phyloP scores from a whole-genome alignment of 2,797 vertebrate species.

The Adelosebastes latens region DNA sequence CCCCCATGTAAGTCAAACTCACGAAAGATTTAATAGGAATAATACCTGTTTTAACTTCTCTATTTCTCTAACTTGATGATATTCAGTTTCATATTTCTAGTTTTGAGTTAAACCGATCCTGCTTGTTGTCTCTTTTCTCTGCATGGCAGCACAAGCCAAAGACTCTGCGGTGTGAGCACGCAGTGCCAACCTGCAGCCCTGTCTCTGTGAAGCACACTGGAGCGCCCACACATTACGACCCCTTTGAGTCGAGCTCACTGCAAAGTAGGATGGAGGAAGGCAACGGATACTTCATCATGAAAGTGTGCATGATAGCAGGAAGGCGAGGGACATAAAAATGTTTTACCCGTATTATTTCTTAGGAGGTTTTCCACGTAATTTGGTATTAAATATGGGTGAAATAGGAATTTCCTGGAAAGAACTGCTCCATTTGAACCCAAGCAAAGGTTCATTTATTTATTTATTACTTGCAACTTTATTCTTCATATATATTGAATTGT shows the following conservation, averaged over 20 bases:
- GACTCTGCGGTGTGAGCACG: neutral
- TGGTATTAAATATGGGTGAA: neutral
- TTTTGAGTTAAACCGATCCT: neutral
- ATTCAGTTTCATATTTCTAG: neutral
- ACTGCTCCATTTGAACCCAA: neutral
- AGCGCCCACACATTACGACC: conserved; percentile 1
- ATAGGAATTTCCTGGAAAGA: neutral
- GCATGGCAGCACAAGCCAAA: neutral
- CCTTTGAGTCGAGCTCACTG: neutral
- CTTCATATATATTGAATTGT: neutral
- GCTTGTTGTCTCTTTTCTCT: neutral
- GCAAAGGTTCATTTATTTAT: neutral
- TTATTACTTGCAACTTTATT: neutral
- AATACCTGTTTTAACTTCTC: neutral
- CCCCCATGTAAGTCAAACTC: neutral
- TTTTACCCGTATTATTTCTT: neutral
- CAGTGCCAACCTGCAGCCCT: neutral
- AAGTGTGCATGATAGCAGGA: neutral
- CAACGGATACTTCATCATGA: neutral
- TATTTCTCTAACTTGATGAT: too few species aligned
- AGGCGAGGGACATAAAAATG: neutral
- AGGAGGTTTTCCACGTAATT: neutral
- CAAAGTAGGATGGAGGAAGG: neutral
- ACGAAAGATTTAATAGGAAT: neutral
- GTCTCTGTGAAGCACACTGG: neutral